Evolutionary conservation across 2,888 invertebrate species (phyloP).

Genomic region (Tridacna gigas): DNA sequence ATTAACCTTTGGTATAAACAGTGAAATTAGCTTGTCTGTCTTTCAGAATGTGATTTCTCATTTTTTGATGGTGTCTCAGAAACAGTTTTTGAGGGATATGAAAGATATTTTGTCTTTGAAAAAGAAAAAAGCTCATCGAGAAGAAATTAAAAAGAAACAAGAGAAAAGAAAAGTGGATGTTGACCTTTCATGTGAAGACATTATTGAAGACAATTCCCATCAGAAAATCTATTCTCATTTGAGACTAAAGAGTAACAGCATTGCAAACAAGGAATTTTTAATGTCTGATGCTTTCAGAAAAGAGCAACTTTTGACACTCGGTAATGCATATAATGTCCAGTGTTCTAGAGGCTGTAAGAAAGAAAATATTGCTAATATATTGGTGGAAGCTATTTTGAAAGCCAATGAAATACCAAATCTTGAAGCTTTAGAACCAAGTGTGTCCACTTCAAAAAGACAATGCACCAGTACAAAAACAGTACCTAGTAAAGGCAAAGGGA

Average conservation of each 20-base stretch:
- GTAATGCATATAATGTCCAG: constrained; percentile 19
- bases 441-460: constrained; percentile 16
- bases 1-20: constrained; percentile 8
- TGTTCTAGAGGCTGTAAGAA: constrained; percentile 11
- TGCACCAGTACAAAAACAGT: not conserved
- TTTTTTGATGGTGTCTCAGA: constrained; percentile 45
- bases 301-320: constrained; percentile 3
- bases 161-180: constrained; percentile 42
- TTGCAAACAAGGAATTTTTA: constrained; percentile 11
- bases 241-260: constrained; percentile 33
- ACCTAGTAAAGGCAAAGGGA: constrained; percentile 35
- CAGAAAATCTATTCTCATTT: constrained; percentile 36
- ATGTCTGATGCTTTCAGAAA: constrained; percentile 2
- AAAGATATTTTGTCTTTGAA: constrained; percentile 34
- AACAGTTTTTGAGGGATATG: constrained; percentile 49
- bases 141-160: constrained; percentile 38
- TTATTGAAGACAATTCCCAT: constrained; percentile 26
- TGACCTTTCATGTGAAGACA: constrained; percentile 26
- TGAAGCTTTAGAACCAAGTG: not conserved
- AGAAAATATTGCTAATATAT: not conserved
- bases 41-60: constrained; percentile 25
- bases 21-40: constrained; percentile 15
- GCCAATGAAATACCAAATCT: constrained; percentile 16
- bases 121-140: constrained; percentile 48
- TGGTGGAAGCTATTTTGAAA: constrained; percentile 11